Evolutionary conservation across 2,113 vertebrate genomes (phyloP), one percentile per base, ranked within the genome.

Genomic region (Chlorocebus sabaeus): DNA sequence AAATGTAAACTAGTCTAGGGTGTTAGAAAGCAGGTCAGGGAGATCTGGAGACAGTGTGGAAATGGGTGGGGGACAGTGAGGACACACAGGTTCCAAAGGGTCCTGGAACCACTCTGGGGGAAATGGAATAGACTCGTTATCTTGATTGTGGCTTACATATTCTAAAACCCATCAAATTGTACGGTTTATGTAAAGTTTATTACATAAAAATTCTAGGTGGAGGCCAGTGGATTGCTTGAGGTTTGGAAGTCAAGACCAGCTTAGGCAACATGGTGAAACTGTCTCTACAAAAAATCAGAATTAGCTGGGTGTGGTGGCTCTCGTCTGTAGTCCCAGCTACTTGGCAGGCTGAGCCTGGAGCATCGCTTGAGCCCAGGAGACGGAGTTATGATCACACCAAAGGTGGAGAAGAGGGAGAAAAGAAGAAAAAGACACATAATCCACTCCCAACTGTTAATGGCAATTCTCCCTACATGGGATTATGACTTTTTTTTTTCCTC

Each of bases 41-140:
- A n/a, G 5, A 1, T 11, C 85, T 64, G 55, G 40, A 35, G 32
- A 40, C 32, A 68, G 50, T 0, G 4, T 13, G 9, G 50, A 61
- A 23, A n/a, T 0, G 0, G 22, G 13, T 43, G 23, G 18, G 8
- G 91, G n/a, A 23, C 18, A 2, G 18, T 7, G 52, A 57, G 27
- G 27, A 45, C n/a, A 57, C 22, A 38, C 0, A 20, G 87, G 16
- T 76, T 50, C 67, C 87, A 57, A n/a, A 84, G 70, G 27, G 50
- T 27, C 40, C 2, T 16, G 2, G 11, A 35, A 38, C 57, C 57
- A 12, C 18, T 59, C 35, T 8, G 45, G 10, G 23, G 38, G 20
- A 52, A 6, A 61, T 27, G 4, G 25, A 11, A 61, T 61, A 27
- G 59, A 25, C 27, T 61, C 5, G 10, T 61, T 61, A 30, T 7